Evolutionary conservation across 2,113 vertebrate species (phyloP).

Genomic region (Salminus brasiliensis): DNA sequence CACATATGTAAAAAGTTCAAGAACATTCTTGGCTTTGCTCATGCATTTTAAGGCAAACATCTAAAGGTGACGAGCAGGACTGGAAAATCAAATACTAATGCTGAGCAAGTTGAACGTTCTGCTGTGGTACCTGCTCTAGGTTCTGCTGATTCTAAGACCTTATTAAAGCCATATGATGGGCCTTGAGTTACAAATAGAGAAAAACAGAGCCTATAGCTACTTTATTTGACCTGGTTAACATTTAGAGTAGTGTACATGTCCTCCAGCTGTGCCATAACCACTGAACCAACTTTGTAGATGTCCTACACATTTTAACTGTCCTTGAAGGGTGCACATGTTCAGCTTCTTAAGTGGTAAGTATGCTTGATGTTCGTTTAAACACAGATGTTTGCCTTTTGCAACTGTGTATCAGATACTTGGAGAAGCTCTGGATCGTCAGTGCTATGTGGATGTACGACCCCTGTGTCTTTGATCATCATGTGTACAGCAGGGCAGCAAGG

Average conservation of each 20-base stretch:
- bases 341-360: neutral
- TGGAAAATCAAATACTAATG: neutral
- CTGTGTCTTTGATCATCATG: neutral
- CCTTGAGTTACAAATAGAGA: neutral
- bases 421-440: neutral
- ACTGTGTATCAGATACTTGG: neutral
- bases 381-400: neutral
- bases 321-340: neutral
- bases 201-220: neutral
- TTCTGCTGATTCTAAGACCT: neutral
- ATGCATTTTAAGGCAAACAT: neutral
- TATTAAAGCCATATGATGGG: conserved; percentile 11
- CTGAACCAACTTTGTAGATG: neutral
- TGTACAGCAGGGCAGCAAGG: neutral
- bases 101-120: neutral
- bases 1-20: neutral
- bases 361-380: neutral
- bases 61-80: neutral
- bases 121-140: neutral
- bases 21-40: neutral
- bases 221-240: neutral
- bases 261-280: neutral
- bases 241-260: neutral
- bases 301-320: neutral
- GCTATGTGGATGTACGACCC: neutral